Conservation (phyloP, 2,113 vertebrate species). For the Anolis carolinensis region DNA sequence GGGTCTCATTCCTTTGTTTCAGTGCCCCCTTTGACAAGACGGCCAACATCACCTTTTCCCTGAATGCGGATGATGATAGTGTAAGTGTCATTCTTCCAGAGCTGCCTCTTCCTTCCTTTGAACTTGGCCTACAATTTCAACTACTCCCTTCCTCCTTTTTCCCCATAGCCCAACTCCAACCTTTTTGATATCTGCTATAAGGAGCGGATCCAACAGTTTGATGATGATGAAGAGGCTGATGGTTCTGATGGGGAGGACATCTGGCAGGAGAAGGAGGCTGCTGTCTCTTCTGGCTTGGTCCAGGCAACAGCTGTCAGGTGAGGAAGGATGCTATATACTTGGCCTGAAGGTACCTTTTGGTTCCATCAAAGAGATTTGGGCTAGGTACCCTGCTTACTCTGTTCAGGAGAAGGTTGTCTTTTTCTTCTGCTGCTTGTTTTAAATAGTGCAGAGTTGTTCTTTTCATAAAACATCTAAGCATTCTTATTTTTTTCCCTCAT, state of each 20-base stretch:
- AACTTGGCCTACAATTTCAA: background rate
- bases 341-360: no score
- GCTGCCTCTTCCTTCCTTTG: background rate
- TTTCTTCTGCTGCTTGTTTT: background rate
- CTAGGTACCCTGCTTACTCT: background rate
- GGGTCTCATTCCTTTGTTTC: background rate
- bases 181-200: conserved; percentile 77
- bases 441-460: background rate
- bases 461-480: background rate
- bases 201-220: conserved; percentile 75
- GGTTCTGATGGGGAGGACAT: conserved; percentile 72
- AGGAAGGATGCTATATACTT: no score
- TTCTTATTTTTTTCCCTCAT: background rate
- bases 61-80: conserved; percentile 71
- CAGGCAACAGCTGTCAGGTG: conserved; percentile 44
- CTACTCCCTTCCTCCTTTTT: no score
- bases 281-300: conserved; percentile 25
- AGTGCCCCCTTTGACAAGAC: conserved; percentile 78
- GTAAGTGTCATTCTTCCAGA: conserved; percentile 57
- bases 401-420: no score
- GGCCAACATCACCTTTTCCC: conserved; percentile 75
- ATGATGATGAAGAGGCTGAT: conserved; percentile 70
- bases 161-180: conserved; percentile 71
- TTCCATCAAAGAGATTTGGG: background rate
- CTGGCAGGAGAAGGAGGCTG: conserved; percentile 64